These are phyloP conservation scores for Drosophila virilis DNA, from an alignment of 1,140 invertebrate species.

Conservation along the genomic window DNA sequence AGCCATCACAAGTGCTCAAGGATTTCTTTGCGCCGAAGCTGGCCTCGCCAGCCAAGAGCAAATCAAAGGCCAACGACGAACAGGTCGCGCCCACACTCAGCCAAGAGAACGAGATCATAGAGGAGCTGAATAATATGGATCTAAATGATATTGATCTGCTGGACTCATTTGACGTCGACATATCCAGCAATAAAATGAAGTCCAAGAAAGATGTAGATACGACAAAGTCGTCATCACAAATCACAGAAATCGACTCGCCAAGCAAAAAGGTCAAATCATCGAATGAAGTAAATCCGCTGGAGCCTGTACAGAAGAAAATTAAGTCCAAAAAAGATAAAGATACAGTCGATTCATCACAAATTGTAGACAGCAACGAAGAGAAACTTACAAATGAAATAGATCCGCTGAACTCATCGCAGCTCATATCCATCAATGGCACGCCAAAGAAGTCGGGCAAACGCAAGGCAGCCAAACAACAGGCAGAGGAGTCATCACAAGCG, in stretches of 20 bases:
- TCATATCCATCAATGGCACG: not conserved
- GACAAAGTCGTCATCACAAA: constrained; percentile 1
- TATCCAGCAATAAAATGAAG: not conserved
- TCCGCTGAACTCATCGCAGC: not conserved
- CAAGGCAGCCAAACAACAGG: not conserved
- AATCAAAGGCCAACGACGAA: not conserved
- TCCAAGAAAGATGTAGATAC: not conserved
- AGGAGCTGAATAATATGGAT: not conserved
- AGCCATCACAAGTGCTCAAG: not conserved
- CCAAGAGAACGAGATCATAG: not conserved
- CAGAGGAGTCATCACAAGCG: not conserved
- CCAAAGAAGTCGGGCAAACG: constrained; percentile 23
- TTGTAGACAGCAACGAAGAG: not conserved
- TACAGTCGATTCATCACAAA: constrained; percentile 1
- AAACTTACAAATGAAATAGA: not conserved
- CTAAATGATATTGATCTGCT: not conserved
- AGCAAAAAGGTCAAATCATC: not conserved
- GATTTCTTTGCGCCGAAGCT: not conserved
- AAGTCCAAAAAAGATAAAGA: not conserved
- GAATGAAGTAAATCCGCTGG: not conserved
- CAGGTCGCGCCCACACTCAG: not conserved
- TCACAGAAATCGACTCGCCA: not conserved
- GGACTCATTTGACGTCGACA: not conserved
- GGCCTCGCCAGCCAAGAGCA: constrained; percentile 7
- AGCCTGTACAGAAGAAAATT: not conserved